A percentile compares a stretch with the other conserved stretches of the same genome.
phyloP scores from a whole-genome alignment of 1,140 invertebrate species.

The Nephila pilipes region DNA sequence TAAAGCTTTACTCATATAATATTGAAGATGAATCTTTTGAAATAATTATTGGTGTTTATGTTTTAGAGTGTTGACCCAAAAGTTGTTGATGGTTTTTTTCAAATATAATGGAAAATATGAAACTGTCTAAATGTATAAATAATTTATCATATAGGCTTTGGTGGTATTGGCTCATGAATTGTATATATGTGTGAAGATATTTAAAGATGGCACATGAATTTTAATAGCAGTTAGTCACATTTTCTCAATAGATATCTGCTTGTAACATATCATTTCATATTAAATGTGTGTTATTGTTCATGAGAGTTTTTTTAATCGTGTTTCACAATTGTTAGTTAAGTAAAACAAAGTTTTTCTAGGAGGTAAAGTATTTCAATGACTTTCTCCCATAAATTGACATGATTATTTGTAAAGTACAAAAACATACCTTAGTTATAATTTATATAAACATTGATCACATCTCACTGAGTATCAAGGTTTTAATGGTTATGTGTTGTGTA shows the following conservation, averaged over 20 bases:
- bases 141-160: not conserved
- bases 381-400: too few relatives aligned
- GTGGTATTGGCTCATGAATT: constrained; percentile 36
- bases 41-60: not conserved
- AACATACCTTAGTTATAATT: too few relatives aligned
- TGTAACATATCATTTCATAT: constrained; percentile 73
- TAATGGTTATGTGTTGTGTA: too few relatives aligned
- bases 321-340: too few relatives aligned
- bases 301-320: not conserved
- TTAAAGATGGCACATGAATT: constrained; percentile 66
- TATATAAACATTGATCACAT: too few relatives aligned
- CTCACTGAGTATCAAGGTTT: too few relatives aligned
- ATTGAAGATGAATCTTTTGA: not conserved
- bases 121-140: not conserved
- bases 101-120: not conserved
- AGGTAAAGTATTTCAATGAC: too few relatives aligned
- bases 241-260: constrained; percentile 54
- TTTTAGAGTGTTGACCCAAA: not conserved
- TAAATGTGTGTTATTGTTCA: constrained; percentile 63
- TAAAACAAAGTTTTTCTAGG: too few relatives aligned
- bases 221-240: constrained; percentile 67
- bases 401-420: too few relatives aligned
- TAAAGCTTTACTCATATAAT: not conserved
- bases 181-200: constrained; percentile 16
- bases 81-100: constrained; percentile 4